Conservation (phyloP, 2,113 vertebrate genomes). For the Noturus placidus region DNA sequence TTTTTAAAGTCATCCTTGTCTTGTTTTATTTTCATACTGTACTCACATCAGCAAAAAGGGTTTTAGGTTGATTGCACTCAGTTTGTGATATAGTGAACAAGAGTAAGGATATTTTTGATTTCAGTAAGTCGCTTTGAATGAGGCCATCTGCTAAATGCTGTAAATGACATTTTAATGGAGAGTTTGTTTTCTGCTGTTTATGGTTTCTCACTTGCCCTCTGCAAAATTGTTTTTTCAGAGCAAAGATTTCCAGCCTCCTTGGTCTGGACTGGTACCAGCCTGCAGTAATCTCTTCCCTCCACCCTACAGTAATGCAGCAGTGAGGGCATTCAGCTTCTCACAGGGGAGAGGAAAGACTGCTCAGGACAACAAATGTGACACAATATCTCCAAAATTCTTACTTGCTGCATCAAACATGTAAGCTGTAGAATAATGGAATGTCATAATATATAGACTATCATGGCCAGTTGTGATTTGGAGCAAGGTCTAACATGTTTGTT, state of each 20-base stretch:
- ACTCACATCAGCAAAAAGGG: not conserved
- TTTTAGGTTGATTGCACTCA: not conserved
- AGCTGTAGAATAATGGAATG: not conserved
- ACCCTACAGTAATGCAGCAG: not conserved
- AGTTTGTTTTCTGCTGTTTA: not conserved
- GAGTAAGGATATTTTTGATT: not conserved
- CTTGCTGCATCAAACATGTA: not conserved
- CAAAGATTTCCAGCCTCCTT: not conserved
- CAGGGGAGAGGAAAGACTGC: not conserved
- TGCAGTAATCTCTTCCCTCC: not conserved
- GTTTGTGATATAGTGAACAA: not conserved
- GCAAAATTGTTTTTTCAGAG: not conserved
- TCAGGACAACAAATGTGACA: not conserved
- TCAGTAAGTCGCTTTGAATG: not conserved
- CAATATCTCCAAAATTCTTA: not conserved
- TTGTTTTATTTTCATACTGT: not conserved
- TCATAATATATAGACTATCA: not conserved
- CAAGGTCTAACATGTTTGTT: not conserved
- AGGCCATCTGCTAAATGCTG: not conserved
- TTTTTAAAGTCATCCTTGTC: not conserved
- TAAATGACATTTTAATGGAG: not conserved
- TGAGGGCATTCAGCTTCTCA: not conserved
- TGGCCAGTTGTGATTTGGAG: not conserved
- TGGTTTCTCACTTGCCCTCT: not conserved
- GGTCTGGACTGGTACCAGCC: not conserved